A percentile compares a stretch with the other conserved stretches of the same genome.
phyloP scores from a whole-genome alignment of 2,888 invertebrate species.

The Cordylochernes scorpioides region DNA sequence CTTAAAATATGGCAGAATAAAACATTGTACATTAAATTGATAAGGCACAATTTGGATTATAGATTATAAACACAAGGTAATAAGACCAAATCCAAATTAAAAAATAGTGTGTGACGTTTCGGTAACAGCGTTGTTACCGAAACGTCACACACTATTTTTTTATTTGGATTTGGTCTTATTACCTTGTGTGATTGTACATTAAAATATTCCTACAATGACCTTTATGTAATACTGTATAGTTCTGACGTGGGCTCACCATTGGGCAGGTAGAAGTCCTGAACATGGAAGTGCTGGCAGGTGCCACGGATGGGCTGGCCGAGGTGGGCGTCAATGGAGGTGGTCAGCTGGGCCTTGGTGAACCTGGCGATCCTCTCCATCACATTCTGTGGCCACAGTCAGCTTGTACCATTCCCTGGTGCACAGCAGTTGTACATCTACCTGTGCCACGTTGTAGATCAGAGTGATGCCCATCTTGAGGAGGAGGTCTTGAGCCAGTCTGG shows the following conservation, averaged over 20 bases:
- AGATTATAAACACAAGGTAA: too few species aligned
- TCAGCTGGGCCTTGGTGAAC: slow-evolving; percentile 53
- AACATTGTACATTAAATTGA: too few species aligned
- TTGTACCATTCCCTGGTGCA: not conserved
- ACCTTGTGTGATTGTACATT: too few species aligned
- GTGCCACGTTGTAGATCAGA: slow-evolving; percentile 56
- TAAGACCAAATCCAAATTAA: too few species aligned
- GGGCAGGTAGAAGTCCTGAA: slow-evolving; percentile 23
- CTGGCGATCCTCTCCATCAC: slow-evolving; percentile 51
- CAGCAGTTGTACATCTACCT: slow-evolving; percentile 19
- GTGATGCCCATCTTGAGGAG: slow-evolving; percentile 52
- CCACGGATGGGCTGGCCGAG: slow-evolving; percentile 44
- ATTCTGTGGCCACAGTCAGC: not conserved
- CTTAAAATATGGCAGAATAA: not conserved
- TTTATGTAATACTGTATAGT: too few species aligned
- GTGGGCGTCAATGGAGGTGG: slow-evolving; percentile 62
- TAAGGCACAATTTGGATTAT: too few species aligned
- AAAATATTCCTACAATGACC: too few species aligned
- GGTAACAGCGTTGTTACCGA: too few species aligned
- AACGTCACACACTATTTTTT: too few species aligned
- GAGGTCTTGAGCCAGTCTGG: slow-evolving; percentile 56
- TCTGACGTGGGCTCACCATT: slow-evolving; percentile 16
- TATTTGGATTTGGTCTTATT: too few species aligned
- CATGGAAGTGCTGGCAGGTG: slow-evolving; percentile 50
- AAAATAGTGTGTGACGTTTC: too few species aligned